Base-by-base conservation (phyloP, 2,797 vertebrate genomes). In the Protonibea diacanthus region DNA sequence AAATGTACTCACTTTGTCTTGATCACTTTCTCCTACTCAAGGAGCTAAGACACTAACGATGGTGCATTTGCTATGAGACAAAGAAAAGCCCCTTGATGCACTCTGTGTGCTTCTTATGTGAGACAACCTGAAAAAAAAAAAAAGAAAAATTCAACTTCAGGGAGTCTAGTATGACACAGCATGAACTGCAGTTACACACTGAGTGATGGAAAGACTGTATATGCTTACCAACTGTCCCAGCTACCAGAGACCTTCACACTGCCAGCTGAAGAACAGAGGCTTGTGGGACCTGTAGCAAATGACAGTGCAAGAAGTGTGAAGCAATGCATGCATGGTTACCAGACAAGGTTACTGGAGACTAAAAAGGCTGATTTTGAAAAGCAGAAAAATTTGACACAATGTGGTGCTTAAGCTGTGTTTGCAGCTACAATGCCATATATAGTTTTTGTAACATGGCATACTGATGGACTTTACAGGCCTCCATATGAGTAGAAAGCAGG, bases 121-220 rank as follows among this genome's bases (percentile, higher is more conserved):
- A 86, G 59, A 81, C 52, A 89, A 75, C 67, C 62, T 76, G 29
- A 77, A 73, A 61, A 17, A 83, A 27, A 27, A 1, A 80, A 64
- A 88, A 82, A 82, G 48, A 29, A 51, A 83, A 71, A 82, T 80
- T 78, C 64, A 73, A 84, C 75, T 57, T 74, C 76, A 84, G 55
- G 47, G 65, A 84, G 73, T 76, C 75, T n/a, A 68, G 61, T 82
- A 72, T 80, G 81, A 81, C 86, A 78, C 33, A 38, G 33, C 33
- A 38, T 38, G 33, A 9, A 81, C 57, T 72, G 53, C 70, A 60
- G 81, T 77, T 79, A 81, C 73, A 78, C 67, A 77, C 56, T 25
- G 57, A 82, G 80, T 80, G 81, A 89, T 82, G 73, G 78, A 85
- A 83, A 89, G 69, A 86, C 79, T 84, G 85, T 62, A 84, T 81